Evolutionary conservation across 2,888 invertebrate genomes (phyloP).

Genomic region (Drosophila longiperda): DNA sequence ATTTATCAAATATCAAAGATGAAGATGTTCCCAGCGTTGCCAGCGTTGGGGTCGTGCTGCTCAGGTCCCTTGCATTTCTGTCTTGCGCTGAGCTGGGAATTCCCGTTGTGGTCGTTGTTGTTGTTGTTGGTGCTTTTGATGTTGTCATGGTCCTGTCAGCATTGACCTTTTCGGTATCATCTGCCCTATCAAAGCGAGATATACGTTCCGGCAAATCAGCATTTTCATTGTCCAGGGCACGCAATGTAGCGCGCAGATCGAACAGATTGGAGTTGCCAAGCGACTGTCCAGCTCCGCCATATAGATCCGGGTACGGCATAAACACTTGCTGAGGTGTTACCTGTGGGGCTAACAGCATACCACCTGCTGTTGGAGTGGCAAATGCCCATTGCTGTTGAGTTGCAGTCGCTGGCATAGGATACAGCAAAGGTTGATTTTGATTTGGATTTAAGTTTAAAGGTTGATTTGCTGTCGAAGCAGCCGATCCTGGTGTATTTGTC

Average conservation of each 20-base stretch:
- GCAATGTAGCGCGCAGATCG: slow-evolving; percentile 74
- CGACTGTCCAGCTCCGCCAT: slow-evolving; percentile 40
- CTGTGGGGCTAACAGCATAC: slow-evolving; percentile 70
- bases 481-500: background rate
- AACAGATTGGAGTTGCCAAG: slow-evolving; percentile 68
- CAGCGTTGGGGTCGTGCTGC: slow-evolving; percentile 65
- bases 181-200: slow-evolving; percentile 47
- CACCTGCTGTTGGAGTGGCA: slow-evolving; percentile 67
- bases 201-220: slow-evolving; percentile 75
- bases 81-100: slow-evolving; percentile 37
- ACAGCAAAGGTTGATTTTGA: slow-evolving; percentile 24
- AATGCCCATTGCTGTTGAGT: slow-evolving; percentile 70
- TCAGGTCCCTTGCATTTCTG: slow-evolving; percentile 57
- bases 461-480: slow-evolving; percentile 18
- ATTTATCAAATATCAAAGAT: slow-evolving; percentile 79
- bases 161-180: slow-evolving; percentile 18
- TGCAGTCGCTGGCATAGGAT: slow-evolving; percentile 22
- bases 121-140: slow-evolving; percentile 12
- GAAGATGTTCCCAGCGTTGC: slow-evolving; percentile 75
- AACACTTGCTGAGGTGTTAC: slow-evolving; percentile 60
- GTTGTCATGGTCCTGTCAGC: slow-evolving; percentile 21
- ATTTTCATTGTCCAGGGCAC: slow-evolving; percentile 75
- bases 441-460: slow-evolving; percentile 9
- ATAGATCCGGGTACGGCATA: slow-evolving; percentile 55
- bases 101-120: slow-evolving; percentile 17